Evolutionary conservation across 2,797 vertebrate species (phyloP).

Genomic region (Platyrinchus mystaceus): DNA sequence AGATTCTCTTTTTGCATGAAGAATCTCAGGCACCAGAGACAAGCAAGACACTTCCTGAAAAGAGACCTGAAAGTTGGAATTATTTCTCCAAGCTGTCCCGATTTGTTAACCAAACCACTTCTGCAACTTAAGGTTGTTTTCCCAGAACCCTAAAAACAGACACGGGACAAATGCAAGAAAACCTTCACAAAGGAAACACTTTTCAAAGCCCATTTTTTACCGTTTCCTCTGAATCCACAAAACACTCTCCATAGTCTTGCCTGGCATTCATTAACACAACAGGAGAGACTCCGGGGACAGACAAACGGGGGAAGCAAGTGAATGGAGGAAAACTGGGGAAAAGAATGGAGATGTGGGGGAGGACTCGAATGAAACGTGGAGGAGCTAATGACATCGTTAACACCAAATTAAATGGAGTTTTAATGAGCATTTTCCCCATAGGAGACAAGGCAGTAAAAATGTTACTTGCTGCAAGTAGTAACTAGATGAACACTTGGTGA

Average conservation of each 20-base stretch:
- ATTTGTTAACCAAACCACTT: neutral
- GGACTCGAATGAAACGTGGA: conserved; percentile 2
- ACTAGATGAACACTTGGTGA: neutral
- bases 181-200: neutral
- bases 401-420: conserved; percentile 46
- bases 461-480: neutral
- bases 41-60: neutral
- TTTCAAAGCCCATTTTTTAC: neutral
- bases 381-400: conserved; percentile 27
- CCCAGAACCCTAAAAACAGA: neutral
- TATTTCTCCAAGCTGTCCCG: neutral
- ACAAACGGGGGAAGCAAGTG: neutral
- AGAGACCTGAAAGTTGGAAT: neutral
- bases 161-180: neutral
- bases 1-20: neutral
- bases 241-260: accelerated
- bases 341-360: conserved; percentile 29
- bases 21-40: neutral
- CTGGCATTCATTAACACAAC: neutral
- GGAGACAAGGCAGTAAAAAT: neutral
- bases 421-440: neutral
- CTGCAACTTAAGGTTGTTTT: neutral
- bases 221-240: neutral
- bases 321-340: neutral
- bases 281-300: neutral